These are phyloP conservation scores for Lasioglossum vierecki DNA, from an alignment of 2,888 invertebrate species.

Conservation along the genomic window DNA sequence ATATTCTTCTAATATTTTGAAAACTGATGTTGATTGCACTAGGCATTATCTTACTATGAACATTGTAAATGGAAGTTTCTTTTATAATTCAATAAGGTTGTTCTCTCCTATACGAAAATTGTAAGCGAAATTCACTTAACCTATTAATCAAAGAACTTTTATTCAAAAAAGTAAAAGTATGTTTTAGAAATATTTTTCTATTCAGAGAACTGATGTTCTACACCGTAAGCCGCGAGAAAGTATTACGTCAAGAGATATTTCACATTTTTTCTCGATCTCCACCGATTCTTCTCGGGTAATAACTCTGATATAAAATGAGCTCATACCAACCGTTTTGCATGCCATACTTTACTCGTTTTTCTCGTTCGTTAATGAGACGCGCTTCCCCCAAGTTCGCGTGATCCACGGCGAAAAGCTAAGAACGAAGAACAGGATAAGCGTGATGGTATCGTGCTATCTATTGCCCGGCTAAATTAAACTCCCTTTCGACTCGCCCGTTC, in stretches of 20 bases:
- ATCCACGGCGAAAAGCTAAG: not conserved
- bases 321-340: not conserved
- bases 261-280: not conserved
- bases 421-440: not conserved
- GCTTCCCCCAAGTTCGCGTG: not conserved
- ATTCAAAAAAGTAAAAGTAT: not conserved
- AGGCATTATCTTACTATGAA: too few species aligned
- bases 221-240: not conserved
- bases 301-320: not conserved
- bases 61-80: too few species aligned
- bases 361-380: not conserved
- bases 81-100: not conserved
- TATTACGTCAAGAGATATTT: slow-evolving; percentile 11
- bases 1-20: too few species aligned
- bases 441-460: slow-evolving; percentile 37
- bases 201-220: not conserved
- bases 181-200: not conserved
- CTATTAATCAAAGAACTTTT: not conserved
- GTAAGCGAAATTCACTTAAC: not conserved
- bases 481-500: slow-evolving; percentile 60
- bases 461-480: slow-evolving; percentile 36
- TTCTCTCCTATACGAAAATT: not conserved
- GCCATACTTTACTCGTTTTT: not conserved
- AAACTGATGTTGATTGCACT: too few species aligned
- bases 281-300: not conserved